Evolutionary conservation across 2,888 invertebrate species (phyloP).

Genomic region (Julus scanicus): DNA sequence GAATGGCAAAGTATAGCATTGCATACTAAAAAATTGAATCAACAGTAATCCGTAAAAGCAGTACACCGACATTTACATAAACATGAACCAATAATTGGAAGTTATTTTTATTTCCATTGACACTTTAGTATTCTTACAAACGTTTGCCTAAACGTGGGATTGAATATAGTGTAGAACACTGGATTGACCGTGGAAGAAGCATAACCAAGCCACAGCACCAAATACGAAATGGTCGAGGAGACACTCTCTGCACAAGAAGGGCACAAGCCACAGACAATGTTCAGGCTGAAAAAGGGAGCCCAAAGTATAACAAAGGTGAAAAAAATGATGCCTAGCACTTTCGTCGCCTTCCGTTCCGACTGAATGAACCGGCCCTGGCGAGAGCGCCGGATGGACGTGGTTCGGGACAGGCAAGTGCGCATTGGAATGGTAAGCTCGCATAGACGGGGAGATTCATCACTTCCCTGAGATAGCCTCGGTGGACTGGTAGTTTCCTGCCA

Average conservation of each 20-base stretch:
- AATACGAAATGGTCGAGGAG: slow-evolving; percentile 79
- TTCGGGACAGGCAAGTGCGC: slow-evolving; percentile 56
- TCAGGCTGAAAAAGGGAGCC: slow-evolving; percentile 92
- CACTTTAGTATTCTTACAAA: slow-evolving; percentile 87
- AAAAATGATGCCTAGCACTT: slow-evolving; percentile 93
- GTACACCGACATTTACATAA: too few relatives aligned
- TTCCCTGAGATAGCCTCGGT: slow-evolving; percentile 36
- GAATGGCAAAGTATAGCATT: too few relatives aligned
- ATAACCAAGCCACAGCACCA: slow-evolving; percentile 93
- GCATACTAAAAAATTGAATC: too few relatives aligned
- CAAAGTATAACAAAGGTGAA: slow-evolving; percentile 93
- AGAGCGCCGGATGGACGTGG: slow-evolving; percentile 57
- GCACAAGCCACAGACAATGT: slow-evolving; percentile 83
- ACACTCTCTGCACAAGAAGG: slow-evolving; percentile 76
- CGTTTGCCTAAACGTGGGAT: slow-evolving; percentile 90
- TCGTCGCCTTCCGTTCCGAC: slow-evolving; percentile 95
- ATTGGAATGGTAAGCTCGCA: slow-evolving; percentile 55
- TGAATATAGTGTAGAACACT: slow-evolving; percentile 95
- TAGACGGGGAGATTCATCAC: slow-evolving; percentile 40
- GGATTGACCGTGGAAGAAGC: slow-evolving; percentile 95
- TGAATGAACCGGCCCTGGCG: slow-evolving; percentile 61
- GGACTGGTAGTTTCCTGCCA: slow-evolving; percentile 44
- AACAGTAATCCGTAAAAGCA: too few relatives aligned
- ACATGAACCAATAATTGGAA: background rate
- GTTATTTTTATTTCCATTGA: slow-evolving; percentile 62